Evolutionary conservation across 2,888 invertebrate genomes (phyloP).

Genomic region (Drosophila monieri): DNA sequence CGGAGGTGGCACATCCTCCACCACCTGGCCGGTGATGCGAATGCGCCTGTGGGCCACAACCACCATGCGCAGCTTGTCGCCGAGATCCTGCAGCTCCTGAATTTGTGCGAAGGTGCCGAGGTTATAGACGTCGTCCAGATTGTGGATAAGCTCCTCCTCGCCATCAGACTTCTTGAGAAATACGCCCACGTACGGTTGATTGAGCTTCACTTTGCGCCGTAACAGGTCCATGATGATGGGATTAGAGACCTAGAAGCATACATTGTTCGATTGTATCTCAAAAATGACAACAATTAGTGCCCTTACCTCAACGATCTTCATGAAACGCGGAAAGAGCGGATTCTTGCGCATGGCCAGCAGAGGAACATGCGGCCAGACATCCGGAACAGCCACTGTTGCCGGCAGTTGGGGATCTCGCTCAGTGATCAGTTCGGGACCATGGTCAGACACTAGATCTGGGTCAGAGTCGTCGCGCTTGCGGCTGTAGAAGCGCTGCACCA

Average conservation of each 20-base stretch:
- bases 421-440: slow-evolving; percentile 56
- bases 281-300: background rate
- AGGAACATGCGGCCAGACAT: slow-evolving; percentile 98
- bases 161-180: slow-evolving; percentile 97
- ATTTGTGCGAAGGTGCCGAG: slow-evolving; percentile 99
- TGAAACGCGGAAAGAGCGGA: slow-evolving; percentile 98
- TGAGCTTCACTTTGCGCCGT: slow-evolving; percentile 95
- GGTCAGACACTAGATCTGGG: slow-evolving; percentile 46
- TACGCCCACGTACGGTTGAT: slow-evolving; percentile 98
- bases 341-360: slow-evolving; percentile 96
- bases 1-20: slow-evolving; percentile 88
- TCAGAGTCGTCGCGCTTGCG: slow-evolving; percentile 63
- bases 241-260: slow-evolving; percentile 88
- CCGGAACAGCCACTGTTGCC: slow-evolving; percentile 96
- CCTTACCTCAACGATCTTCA: slow-evolving; percentile 96
- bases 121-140: slow-evolving; percentile 92
- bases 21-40: slow-evolving; percentile 90
- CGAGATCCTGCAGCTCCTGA: slow-evolving; percentile 98
- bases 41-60: slow-evolving; percentile 97
- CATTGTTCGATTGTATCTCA: background rate
- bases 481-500: slow-evolving; percentile 56
- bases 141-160: slow-evolving; percentile 93
- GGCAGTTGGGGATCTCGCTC: slow-evolving; percentile 85
- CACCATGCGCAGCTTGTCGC: slow-evolving; percentile 94
- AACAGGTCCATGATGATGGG: slow-evolving; percentile 94